Conservation (phyloP, 2,113 vertebrate genomes). For the Mormoops blainvillei region DNA sequence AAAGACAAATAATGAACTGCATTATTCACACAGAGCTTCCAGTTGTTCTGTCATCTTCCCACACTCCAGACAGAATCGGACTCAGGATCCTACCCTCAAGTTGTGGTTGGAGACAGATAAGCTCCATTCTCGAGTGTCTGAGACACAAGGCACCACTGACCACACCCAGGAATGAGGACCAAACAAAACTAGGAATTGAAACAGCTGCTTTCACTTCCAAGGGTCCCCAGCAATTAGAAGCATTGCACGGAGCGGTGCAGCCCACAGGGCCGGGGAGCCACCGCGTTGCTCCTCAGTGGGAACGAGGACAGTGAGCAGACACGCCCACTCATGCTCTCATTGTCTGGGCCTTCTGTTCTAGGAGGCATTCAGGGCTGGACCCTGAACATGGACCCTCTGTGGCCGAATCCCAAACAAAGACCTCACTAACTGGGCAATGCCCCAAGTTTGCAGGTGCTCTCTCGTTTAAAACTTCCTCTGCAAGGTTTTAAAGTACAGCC, state of each 20-base stretch:
- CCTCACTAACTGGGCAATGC: not conserved
- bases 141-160: not conserved
- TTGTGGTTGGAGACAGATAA: not conserved
- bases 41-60: not conserved
- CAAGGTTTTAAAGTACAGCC: not conserved
- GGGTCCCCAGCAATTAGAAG: not conserved
- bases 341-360: not conserved
- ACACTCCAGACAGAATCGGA: not conserved
- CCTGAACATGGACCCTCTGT: fast-evolving
- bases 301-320: not conserved
- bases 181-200: not conserved
- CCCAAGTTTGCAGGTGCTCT: not conserved
- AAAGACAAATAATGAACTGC: not conserved
- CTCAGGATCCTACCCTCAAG: not conserved
- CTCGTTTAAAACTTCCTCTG: not conserved
- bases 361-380: not conserved
- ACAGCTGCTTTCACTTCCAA: not conserved
- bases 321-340: fast-evolving
- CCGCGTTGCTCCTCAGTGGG: not conserved
- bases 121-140: not conserved
- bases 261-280: not conserved
- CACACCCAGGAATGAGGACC: not conserved
- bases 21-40: not conserved
- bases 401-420: not conserved
- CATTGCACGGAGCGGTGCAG: fast-evolving